Evolutionary conservation across 2,888 invertebrate species (phyloP), one percentile per base, ranked within the genome.

Genomic region (Thecocarcelia acutangulata): DNA sequence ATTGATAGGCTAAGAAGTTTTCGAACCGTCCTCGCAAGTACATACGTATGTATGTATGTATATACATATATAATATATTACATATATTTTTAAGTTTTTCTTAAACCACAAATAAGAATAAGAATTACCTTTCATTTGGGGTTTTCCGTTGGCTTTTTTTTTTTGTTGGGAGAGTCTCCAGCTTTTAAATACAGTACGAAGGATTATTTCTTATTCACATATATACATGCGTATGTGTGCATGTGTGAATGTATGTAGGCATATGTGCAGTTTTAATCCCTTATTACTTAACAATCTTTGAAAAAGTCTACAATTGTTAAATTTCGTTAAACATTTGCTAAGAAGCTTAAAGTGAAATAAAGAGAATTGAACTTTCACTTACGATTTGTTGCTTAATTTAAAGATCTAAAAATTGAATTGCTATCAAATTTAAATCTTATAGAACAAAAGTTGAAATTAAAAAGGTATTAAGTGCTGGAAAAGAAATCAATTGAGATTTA

Each of bases 91-190:
- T 52, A 58, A 64, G 63, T 63, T 56, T 54, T 52, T 48, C 42
- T 33, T 58, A 64, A 69, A 74, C 56, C 74, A 61, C 40, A 48
- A 74, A 46, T 61, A 48, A 61, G 68, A 79, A 68, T 54, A 63
- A 50, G 13, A 74, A 74, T 74, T 63, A 69, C 46, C 54, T 40
- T 33, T 33, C 9, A 73, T 79, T 73, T 61, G 46, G 73, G 48
- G 54, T 19, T 48, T 68, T 44, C n/a, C 15, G 33, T 46, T 33
- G 33, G 40, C 56, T 19, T 74, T 28, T 50, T 69, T 64, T 80
- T 80, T 61, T 37, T 11, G 61, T 19, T 54, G 58, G 28, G 50
- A 48, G n/a, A n/a, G n/a, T n/a, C 74, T 69, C 56, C 52, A 61
- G 33, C 1, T 66, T 48, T 40, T 68, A 58, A 74, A 64, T 28